These are phyloP conservation scores for Nothoprocta perdicaria DNA, from an alignment of 2,113 vertebrate species.

Conservation along the genomic window DNA sequence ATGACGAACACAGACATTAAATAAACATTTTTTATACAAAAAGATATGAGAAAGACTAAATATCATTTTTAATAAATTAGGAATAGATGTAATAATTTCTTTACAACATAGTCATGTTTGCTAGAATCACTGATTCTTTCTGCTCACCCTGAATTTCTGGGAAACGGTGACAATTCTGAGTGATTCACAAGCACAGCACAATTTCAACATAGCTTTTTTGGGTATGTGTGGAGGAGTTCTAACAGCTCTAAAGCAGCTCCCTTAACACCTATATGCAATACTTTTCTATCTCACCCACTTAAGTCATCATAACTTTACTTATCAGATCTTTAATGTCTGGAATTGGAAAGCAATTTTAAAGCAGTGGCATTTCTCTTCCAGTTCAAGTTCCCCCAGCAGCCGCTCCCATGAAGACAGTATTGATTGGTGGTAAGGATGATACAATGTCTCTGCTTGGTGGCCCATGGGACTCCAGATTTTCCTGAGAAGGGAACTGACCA, in stretches of 20 bases:
- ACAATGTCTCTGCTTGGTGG: conserved; percentile 82
- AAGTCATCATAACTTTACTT: background rate
- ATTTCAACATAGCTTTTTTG: background rate
- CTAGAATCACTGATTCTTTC: conserved; percentile 46
- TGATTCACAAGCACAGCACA: conserved; percentile 29
- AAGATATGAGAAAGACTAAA: conserved; percentile 44
- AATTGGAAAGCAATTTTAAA: background rate
- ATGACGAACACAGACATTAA: conserved; percentile 72
- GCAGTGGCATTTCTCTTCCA: background rate
- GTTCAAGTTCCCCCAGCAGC: conserved; percentile 85
- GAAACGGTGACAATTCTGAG: conserved; percentile 12
- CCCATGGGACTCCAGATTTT: conserved; percentile 81
- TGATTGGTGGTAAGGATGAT: conserved; percentile 94
- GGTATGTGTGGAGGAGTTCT: background rate
- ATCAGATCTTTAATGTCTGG: background rate
- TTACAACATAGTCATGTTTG: conserved; percentile 43
- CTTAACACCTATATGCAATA: conserved; percentile 7
- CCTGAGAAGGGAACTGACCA: conserved; percentile 84
- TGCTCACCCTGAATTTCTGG: conserved; percentile 29
- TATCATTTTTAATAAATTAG: conserved; percentile 78
- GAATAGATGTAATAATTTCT: conserved; percentile 59
- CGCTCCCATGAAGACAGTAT: conserved; percentile 96
- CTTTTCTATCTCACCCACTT: background rate
- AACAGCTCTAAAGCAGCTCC: background rate
- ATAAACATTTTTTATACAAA: conserved; percentile 72